Base-by-base conservation (phyloP, 2,797 vertebrate species). In the Neosilurus hyrtlii region DNA sequence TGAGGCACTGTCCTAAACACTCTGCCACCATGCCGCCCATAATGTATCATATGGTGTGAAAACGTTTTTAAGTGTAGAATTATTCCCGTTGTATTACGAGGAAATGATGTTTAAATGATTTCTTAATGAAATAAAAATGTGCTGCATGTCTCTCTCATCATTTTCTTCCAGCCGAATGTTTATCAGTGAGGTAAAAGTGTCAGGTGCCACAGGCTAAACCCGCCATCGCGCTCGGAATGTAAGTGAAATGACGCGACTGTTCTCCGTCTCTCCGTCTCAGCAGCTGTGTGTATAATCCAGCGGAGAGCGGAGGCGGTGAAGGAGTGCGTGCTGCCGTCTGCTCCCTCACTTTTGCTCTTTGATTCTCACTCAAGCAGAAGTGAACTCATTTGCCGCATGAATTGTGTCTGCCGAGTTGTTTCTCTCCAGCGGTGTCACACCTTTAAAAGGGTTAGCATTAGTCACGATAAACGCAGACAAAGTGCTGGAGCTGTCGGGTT, bases 351-450 rank as follows among this genome's bases (percentile, higher is more conserved):
- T 75, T 66, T 66, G 54, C 65, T 83, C 86, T 82, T 90, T 89
- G 73, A 90, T 89, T 81, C 80, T 84, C 72, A 72, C 82, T 89
- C 86, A 77, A 86, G 77, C 86, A 86, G 87, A 89, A 35, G 24
- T 65, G 66, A 89, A 76, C 86, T 90, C 83, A 88, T 92, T 91
- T 89, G 88, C 85, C 49, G 82, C 67, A 43, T 75, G 73, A 84
- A 79, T 84, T 82, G 82, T 79, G 85, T 75, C 70, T 80, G 70
- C 30, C 51, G 82, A 2, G 12, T 62, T 6, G 9, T 22, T 71
- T 57, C 81, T 82, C 84, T 83, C 84, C 71, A 26, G 70, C n/a
- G n/a, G 49, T 52, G 54, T 83, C 59, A 5, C 76, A 84, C 70
- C 77, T 80, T 80, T 80, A 35, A 83, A 78, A 78, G 63, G 30